Evolutionary conservation across 2,113 vertebrate species (phyloP).

Genomic region (Bagarius yarrelli): DNA sequence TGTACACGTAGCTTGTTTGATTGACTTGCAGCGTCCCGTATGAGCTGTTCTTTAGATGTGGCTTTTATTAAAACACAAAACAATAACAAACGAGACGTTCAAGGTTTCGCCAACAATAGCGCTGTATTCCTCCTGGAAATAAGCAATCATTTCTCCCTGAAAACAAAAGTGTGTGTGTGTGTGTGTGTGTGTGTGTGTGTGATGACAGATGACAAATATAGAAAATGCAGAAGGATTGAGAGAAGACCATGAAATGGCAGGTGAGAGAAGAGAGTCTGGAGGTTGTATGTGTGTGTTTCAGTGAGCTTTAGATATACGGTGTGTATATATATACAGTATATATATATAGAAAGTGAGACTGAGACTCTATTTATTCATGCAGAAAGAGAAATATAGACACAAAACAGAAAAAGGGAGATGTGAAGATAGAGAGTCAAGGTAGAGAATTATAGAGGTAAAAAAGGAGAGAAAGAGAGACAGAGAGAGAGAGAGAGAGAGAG

Average conservation of each 20-base stretch:
- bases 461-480: background rate
- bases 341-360: background rate
- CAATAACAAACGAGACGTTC: slow-evolving; percentile 49
- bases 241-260: background rate
- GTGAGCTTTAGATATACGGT: background rate
- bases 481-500: background rate
- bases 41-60: slow-evolving; percentile 49
- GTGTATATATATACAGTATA: too few species aligned
- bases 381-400: background rate
- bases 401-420: background rate
- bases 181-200: slow-evolving; percentile 21
- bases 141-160: slow-evolving; percentile 36
- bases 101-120: slow-evolving; percentile 48
- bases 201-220: background rate
- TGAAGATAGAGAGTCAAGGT: background rate
- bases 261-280: background rate
- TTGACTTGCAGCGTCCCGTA: slow-evolving; percentile 40
- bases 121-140: slow-evolving; percentile 49
- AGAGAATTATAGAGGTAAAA: background rate
- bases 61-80: slow-evolving; percentile 55
- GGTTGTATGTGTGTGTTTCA: background rate
- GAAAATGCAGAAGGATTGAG: background rate
- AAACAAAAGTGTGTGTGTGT: slow-evolving; percentile 23
- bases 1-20: slow-evolving; percentile 43
- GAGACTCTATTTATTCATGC: background rate